Evolutionary conservation across 2,797 vertebrate species (phyloP), one percentile per base, ranked within the genome.

Genomic region (Labeo calbasu): DNA sequence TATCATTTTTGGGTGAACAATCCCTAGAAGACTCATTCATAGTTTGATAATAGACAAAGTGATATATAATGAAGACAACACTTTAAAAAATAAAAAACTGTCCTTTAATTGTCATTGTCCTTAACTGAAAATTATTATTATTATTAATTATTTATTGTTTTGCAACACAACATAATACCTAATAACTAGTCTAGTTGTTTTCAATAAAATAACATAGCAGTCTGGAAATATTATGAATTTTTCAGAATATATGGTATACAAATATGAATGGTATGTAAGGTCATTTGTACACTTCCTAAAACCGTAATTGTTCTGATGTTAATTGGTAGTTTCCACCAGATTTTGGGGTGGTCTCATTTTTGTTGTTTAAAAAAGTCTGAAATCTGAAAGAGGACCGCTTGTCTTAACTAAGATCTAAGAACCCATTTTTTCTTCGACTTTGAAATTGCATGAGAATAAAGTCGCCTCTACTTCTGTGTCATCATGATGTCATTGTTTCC

Each of bases 401-500:
- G 17, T 51, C 61, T 50, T 65, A 46, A 61, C 13, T 59, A 51
- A 19, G 46, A 68, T 79, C 32, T 69, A 70, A n/a, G 17, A 32
- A 36, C 8, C 2, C 9, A 15, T 66, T 40, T 43, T 43, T n/a
- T 4, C 9, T 50, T 55, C 32, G 68, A 36, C 50, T 77, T 77
- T 83, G 72, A 83, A 77, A 83, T 69, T 69, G 19, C 19, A 8
- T 65, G 7, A 83, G 73, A 48, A 77, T 28, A 69, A 48, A 83
- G 63, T 40, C 4, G 25, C 50, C 17, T 82, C 57, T 77, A 36
- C 55, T 63, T 75, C 77, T 77, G 10, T 79, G 66, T 79, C 78
- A 55, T 76, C 48, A 46, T 87, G 86, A 84, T 84, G 83, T 87
- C 83, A 85, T 82, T 61, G 19, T 65, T 85, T 73, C 55, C 81